Evolutionary conservation across 2,797 vertebrate species (phyloP), one percentile per base, ranked within the genome.

Genomic region (Pelodytes ibericus): DNA sequence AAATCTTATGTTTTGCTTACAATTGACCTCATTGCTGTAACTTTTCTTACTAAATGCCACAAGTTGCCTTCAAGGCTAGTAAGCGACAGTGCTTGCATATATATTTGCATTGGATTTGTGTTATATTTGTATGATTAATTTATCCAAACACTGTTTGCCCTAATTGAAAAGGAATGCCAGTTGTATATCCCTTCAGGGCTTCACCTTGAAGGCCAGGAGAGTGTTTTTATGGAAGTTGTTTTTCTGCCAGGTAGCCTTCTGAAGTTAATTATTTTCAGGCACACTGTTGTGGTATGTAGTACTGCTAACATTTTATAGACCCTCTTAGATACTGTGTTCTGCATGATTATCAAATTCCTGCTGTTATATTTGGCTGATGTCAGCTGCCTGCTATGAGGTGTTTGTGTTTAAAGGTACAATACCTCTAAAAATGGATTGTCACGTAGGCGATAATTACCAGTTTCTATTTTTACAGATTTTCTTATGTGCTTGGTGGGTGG

Each of bases 181-280:
- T 22, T 73, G 60, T 41, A n/a, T n/a, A 41, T 64, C 47, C 49
- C 49, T 65, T 29, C 61, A 39, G 47, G 71, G 22, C 16, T 56
- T 6, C 30, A 56, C 25, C 26, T 5, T 15, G 29, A 15, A 18
- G 58, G n/a, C 27, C n/a, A 22, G 22, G 7, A 4, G 16, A 25
- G 16, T 9, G 26, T 60, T 25, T 62, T 1, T 36, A 3, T 18
- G n/a, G 3, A n/a, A 30, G n/a, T 24, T 25, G 22, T 62, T 36
- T 22, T 36, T 9, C 30, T 36, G n/a, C 30, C n/a, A 11, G 30
- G 49, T 1, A 8, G n/a, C 6, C 1, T 20, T 30, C 31, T 62
- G 30, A 18, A 10, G 4, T 24, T 33, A 62, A 62, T 62, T 36
- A 33, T 33, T 62, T 60, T 36, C 49, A 20, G 4, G 5, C n/a